A percentile compares a stretch with the other conserved stretches of the same genome.
Conservation (phyloP, 2,113 vertebrate genomes). For the Reinhardtius hippoglossoides region DNA sequence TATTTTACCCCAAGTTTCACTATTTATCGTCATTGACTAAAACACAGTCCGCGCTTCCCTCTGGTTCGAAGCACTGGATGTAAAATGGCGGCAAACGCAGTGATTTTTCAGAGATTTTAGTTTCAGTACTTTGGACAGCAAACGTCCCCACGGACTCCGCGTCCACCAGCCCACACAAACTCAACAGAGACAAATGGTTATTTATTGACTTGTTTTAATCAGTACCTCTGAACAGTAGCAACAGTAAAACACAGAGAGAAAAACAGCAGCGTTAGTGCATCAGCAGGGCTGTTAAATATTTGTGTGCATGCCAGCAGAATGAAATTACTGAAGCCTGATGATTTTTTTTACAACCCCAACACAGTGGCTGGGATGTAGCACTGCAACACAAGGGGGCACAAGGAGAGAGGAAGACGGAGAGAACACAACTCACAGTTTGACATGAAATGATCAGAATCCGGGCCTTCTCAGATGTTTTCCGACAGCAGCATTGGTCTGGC, state of each 20-base stretch:
- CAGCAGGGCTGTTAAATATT: constrained; percentile 43
- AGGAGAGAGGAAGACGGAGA: constrained; percentile 20
- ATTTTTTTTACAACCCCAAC: constrained; percentile 45
- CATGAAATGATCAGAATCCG: background rate
- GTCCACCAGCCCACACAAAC: constrained; percentile 46
- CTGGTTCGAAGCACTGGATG: background rate
- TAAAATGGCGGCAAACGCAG: constrained; percentile 1
- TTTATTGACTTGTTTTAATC: constrained; percentile 77
- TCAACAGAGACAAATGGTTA: constrained; percentile 61
- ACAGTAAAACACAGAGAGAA: constrained; percentile 35
- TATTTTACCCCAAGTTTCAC: background rate
- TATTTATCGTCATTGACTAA: background rate
- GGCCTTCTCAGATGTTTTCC: constrained; percentile 9
- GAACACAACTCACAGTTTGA: constrained; percentile 15
- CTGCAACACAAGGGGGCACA: constrained; percentile 68
- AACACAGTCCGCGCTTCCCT: background rate
- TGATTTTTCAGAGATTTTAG: constrained; percentile 16
- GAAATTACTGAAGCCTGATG: constrained; percentile 46
- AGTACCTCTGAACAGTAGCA: constrained; percentile 50
- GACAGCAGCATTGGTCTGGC: constrained; percentile 80
- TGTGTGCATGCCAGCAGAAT: constrained; percentile 46
- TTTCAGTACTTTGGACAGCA: constrained; percentile 67
- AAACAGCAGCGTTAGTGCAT: constrained; percentile 27
- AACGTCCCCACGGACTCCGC: constrained; percentile 23
- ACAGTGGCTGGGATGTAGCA: constrained; percentile 39